A percentile compares a stretch with the other conserved stretches of the same genome.
Evolutionary conservation across 1,140 invertebrate species (phyloP).

Genomic region (Scaptomyza hsui): DNA sequence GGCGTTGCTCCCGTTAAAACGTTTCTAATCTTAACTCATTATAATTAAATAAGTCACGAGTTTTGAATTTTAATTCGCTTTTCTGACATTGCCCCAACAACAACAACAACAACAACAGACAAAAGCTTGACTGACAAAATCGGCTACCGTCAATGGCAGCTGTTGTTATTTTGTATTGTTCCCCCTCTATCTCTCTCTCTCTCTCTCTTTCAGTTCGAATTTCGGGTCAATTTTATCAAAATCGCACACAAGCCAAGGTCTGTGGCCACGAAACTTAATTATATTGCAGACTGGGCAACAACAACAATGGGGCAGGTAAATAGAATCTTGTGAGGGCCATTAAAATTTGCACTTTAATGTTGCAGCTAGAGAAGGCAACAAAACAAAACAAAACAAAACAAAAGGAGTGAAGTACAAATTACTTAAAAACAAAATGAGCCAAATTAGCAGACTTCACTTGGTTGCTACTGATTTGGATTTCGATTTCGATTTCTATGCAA

Average conservation of each 20-base stretch:
- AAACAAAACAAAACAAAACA: constrained; percentile 12
- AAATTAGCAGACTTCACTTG: constrained; percentile 78
- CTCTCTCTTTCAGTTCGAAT: constrained; percentile 8
- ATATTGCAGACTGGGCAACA: constrained; percentile 63
- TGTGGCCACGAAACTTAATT: constrained; percentile 79
- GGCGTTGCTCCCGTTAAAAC: constrained; percentile 70
- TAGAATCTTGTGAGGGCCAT: constrained; percentile 61
- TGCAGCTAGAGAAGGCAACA: constrained; percentile 31
- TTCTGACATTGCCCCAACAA: constrained; percentile 56
- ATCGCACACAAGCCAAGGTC: constrained; percentile 80
- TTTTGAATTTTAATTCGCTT: constrained; percentile 80
- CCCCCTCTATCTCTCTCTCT: constrained; percentile 19
- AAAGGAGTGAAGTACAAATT: constrained; percentile 70
- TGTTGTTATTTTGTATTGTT: constrained; percentile 21
- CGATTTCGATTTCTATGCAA: constrained; percentile 63
- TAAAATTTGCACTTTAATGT: constrained; percentile 82
- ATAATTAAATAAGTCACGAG: constrained; percentile 83
- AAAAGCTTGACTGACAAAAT: constrained; percentile 66
- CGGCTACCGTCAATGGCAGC: constrained; percentile 73
- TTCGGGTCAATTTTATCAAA: constrained; percentile 79
- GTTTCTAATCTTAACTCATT: constrained; percentile 81
- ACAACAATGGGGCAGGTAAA: constrained; percentile 54
- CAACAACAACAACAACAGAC: constrained; percentile 43
- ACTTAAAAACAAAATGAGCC: constrained; percentile 79
- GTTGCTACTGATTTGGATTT: constrained; percentile 74